Evolutionary conservation across 35 echinoderm and acorn worm genomes (phyloP), one percentile per base, ranked within the genome.

Genomic region (Holothuria glaberrima): DNA sequence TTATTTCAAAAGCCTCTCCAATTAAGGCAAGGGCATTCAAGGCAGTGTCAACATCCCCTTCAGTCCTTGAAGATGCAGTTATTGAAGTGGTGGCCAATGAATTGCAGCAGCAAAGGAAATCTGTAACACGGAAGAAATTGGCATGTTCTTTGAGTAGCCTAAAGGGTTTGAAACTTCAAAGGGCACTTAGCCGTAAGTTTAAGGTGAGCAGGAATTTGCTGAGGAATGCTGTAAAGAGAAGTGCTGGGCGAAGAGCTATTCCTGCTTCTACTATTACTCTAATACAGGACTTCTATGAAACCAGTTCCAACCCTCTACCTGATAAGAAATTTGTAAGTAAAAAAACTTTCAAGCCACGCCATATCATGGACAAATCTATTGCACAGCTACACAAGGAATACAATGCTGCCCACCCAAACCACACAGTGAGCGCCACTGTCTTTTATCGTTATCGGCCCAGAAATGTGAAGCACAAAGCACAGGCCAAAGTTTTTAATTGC

Each of bases 241-340:
- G 48, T 61, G 85, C 64, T 64, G 89, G 89, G 0, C 29, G 41
- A 29, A 82, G 30, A 52, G 13, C 80, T 45, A 17, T 86, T 29
- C 68, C 90, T 30, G 16, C 36, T 61, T 46, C 56, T 36, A 70
- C 35, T 33, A 34, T 86, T 58, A 75, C 59, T 58, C 28, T 68
- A 57, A 70, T 92, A 32, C 27, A 50, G 72, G 33, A 58, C n/a
- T 92, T 92, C 68, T 92, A 58, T 32, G 73, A 80, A 45, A 46
- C 52, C 4, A 60, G 76, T 14, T 62, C 75, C 25, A 90, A 82
- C 25, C 54, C 50, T 34, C 31, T 82, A 52, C 89, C 89, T 31
- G 56, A 90, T 63, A 90, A 62, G 56, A 90, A 66, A 66, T 54
- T 90, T 1, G 89, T 90, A 19, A 90, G 89, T 34, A 81, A 82